phyloP scores from a whole-genome alignment of 2,113 vertebrate genomes.

The Ageneiosus marmoratus region DNA sequence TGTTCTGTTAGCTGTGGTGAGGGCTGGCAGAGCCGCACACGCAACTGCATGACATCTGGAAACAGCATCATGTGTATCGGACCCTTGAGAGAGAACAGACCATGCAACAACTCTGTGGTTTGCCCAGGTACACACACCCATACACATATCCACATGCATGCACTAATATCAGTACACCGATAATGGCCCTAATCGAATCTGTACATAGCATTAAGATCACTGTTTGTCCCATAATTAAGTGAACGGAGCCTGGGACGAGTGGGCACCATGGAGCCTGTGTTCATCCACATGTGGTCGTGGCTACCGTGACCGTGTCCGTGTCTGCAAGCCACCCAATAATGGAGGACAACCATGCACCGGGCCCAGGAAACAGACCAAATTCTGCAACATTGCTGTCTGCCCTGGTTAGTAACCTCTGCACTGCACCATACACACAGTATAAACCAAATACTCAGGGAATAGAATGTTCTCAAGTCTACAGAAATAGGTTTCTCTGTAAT shows the following conservation, averaged over 20 bases:
- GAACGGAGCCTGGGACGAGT: slow-evolving; percentile 93
- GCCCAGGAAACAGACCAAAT: slow-evolving; percentile 90
- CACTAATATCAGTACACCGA: not conserved
- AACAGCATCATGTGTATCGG: slow-evolving; percentile 90
- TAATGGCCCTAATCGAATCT: not conserved
- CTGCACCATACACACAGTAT: not conserved
- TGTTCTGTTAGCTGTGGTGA: slow-evolving; percentile 93
- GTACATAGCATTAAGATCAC: not conserved
- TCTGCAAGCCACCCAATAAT: slow-evolving; percentile 87
- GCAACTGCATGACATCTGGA: slow-evolving; percentile 87
- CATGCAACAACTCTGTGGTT: slow-evolving; percentile 90
- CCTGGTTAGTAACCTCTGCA: slow-evolving; percentile 78
- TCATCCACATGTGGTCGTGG: slow-evolving; percentile 95
- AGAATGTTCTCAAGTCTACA: not conserved
- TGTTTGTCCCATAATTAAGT: slow-evolving; percentile 69
- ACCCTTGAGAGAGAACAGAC: slow-evolving; percentile 88
- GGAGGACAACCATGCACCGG: slow-evolving; percentile 90
- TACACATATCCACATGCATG: not conserved
- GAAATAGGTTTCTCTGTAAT: not conserved
- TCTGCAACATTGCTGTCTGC: slow-evolving; percentile 98
- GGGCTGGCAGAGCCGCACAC: slow-evolving; percentile 90
- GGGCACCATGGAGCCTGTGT: slow-evolving; percentile 98
- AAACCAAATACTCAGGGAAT: not conserved
- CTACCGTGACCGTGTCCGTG: slow-evolving; percentile 88
- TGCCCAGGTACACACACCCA: slow-evolving; percentile 81